Base-by-base conservation (phyloP, 2,888 invertebrate genomes). In the Polydrusus cervinus region DNA sequence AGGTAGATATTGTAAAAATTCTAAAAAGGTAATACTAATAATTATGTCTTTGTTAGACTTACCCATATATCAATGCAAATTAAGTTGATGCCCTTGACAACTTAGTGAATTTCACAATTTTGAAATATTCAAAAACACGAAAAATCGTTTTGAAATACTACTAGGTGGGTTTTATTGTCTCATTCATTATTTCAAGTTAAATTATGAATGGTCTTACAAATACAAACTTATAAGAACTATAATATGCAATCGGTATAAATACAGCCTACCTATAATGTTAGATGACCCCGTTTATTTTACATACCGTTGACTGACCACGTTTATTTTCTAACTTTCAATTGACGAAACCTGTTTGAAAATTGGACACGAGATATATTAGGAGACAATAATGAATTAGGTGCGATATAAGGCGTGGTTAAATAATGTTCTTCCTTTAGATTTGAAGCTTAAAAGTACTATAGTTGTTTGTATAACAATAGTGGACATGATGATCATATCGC, bases 291-390 rank as follows among this genome's bases (percentile, higher is more conserved):
- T 74, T 74, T 62, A 62, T 67, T 68, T 61, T 51, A 71, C 57
- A 71, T 64, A 62, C 70, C 70, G 74, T 74, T 70, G 69, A 74
- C 34, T 74, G 20, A 49, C 57, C 68, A 53, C 45, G 67, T 40
- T 74, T 74, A 70, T 69, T 74, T 74, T 74, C 74, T 74, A 74
- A 74, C 74, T 74, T 74, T 74, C 74, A 74, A 74, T 74, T 69
- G 70, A 68, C 61, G 45, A 74, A 74, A 74, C 74, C 74, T 69
- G 74, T 74, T 74, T 69, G 74, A 74, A 70, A 69, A 69, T 74
- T 74, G 70, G 60, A 65, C 64, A 65, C 64, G 51, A 74, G 64
- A 71, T 53, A 71, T 71, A 71, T 71, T 64, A 34, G 34, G 40
- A 62, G 71, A 71, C 49, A 51, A 51, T 53, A 71, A 71, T 51